Evolutionary conservation across 2,113 vertebrate genomes (phyloP), one percentile per base, ranked within the genome.

Genomic region (Pyrgilauda ruficollis): DNA sequence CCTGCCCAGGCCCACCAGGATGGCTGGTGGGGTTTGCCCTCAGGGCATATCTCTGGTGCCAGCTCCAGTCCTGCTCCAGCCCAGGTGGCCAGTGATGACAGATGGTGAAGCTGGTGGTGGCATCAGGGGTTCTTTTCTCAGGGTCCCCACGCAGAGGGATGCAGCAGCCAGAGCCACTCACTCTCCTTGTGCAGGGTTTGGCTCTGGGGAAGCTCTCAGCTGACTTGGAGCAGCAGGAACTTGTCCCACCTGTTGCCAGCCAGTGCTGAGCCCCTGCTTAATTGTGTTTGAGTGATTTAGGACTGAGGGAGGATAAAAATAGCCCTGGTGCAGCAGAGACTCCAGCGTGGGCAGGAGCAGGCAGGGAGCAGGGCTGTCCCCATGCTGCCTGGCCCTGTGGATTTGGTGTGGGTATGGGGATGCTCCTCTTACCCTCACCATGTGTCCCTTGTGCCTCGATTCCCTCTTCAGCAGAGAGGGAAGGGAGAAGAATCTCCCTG

Each of bases 51-150:
- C 56, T 52, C 41, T 16, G 1, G 23, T 18, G 4, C 49, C 82
- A 72, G 50, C 59, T 15, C 67, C 28, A 27, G 46, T 79, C 86
- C 87, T 70, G 96, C 88, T 94, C 43, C 66, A 68, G 91, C 81
- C 63, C 83, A 67, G 88, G 93, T 49, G 86, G 96, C 92, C 94
- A 82, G 6, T 58, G 53, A 70, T 72, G 95, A 94, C 97, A 98
- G 97, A 97, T 97, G 97, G 98, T 53, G 28, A 79, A 82, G 85
- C 49, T 0, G 55, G 90, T 75, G 95, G 86, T 96, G n/a, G 6
- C 66, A 4, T 10, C 4, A 0, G 35, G 22, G 17, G 11, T 6
- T 55, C n/a, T 55, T 85, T 90, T 64, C 91, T 92, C 86, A 76
- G 43, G 24, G 43, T 7, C 28, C 46, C 61, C 56, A 20, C 0